These are phyloP conservation scores for Zoanthus sociatus DNA, from an alignment of 92 coral and sea anemone species.

Conservation along the genomic window DNA sequence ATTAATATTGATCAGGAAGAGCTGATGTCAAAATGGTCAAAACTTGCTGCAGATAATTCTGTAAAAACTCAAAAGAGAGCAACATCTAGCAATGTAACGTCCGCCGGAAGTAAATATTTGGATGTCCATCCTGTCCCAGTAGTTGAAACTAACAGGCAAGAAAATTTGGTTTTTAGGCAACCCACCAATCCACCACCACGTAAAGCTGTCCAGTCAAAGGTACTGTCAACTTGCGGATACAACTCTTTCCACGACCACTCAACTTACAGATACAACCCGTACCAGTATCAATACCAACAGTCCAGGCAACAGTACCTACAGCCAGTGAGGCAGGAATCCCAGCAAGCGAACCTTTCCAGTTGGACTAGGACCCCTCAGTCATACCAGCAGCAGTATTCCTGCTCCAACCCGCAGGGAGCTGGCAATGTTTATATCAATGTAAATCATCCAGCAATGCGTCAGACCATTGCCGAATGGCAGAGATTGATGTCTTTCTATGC, in stretches of 20 bases:
- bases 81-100: neutral
- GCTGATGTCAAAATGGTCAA: neutral
- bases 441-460: slow-evolving; percentile 45
- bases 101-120: neutral
- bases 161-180: slow-evolving; percentile 1
- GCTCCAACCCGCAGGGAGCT: neutral
- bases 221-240: slow-evolving; percentile 7
- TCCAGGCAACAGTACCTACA: neutral
- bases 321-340: neutral
- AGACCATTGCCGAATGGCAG: slow-evolving; percentile 33
- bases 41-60: neutral
- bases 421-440: slow-evolving; percentile 33
- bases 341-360: neutral
- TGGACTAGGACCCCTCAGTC: neutral
- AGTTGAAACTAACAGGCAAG: slow-evolving; percentile 10
- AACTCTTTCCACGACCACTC: slow-evolving; percentile 1
- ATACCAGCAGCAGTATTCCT: slow-evolving; percentile 5
- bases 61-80: neutral
- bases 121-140: slow-evolving; percentile 20
- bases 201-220: neutral
- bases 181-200: slow-evolving; percentile 1
- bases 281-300: slow-evolving; percentile 16
- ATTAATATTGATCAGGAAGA: neutral
- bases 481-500: slow-evolving; percentile 15
- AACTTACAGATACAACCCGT: slow-evolving; percentile 16